Base-by-base conservation (phyloP, 2,113 vertebrate genomes). In the Tychaedon coryphoeus region DNA sequence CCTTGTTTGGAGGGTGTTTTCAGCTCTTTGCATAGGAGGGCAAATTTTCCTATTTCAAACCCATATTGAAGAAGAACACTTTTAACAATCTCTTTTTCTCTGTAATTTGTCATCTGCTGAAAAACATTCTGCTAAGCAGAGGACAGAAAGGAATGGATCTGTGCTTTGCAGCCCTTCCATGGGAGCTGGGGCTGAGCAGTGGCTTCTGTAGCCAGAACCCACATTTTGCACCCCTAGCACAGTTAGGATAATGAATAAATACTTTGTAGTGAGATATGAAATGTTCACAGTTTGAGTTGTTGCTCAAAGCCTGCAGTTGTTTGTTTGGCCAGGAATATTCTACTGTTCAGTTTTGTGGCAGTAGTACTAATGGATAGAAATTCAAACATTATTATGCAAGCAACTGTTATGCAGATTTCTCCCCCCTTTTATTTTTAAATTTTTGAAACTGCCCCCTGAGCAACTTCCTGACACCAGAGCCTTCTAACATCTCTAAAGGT, bases 391-490 rank as follows among this genome's bases (percentile, higher is more conserved):
- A 45, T 28, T 33, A 45, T 67, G 31, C 53, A 34, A 81, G 67
- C 50, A 92, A 57, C 16, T 48, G 26, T 51, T 86, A 77, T 34
- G 75, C 48, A 93, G 34, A 73, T 70, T 87, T 48, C 29, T 22
- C 18, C 31, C 13, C 4, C 7, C 28, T n/a, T 76, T 47, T 66
- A 48, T 50, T 48, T 56, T 54, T 3, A 5, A 48, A 29, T 36
- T 38, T 83, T 72, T 80, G 33, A 76, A 74, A 60, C 54, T 77
- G 34, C 25, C 72, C 67, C n/a, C 31, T 67, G 61, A 90, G 84
- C 78, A 93, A 82, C 86, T 91, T 88, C 42, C 40, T 84, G 80
- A 95, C 90, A 94, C 58, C 66, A 65, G 62, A 77, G 67, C 74
- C 33, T 84, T 86, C 65, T 45, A 84, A 86, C 34, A 40, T 65